Conservation (phyloP, 2,888 invertebrate species). For the Agriopis leucophaearia region DNA sequence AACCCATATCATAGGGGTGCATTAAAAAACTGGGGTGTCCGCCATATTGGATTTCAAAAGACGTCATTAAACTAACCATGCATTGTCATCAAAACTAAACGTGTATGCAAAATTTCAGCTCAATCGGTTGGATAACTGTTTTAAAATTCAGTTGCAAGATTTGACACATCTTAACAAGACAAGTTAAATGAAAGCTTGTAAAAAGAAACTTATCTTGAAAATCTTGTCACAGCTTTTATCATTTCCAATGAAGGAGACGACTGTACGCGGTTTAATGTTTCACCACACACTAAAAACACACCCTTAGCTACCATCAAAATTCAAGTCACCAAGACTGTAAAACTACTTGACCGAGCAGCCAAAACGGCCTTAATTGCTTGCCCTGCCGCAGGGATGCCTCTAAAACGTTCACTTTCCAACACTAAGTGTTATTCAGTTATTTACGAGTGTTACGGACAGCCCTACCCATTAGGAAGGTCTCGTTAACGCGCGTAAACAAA, state of each 20-base stretch:
- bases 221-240: too few species aligned
- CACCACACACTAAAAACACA: conserved; percentile 10
- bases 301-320: conserved; percentile 34
- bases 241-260: neutral
- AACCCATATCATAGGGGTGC: too few species aligned
- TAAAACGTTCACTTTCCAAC: conserved; percentile 45
- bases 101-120: too few species aligned
- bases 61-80: too few species aligned
- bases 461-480: conserved; percentile 48
- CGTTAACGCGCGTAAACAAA: conserved; percentile 48
- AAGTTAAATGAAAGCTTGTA: too few species aligned
- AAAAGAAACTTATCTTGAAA: neutral
- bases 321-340: conserved; percentile 43
- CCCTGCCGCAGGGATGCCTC: conserved; percentile 41
- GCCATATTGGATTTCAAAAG: too few species aligned
- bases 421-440: conserved; percentile 51
- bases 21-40: too few species aligned
- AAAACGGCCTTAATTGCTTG: conserved; percentile 46
- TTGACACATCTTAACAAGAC: too few species aligned
- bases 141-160: too few species aligned
- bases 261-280: neutral
- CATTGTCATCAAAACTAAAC: too few species aligned
- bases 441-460: conserved; percentile 46
- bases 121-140: too few species aligned
- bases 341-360: conserved; percentile 50